Percentiles rank a stretch among this genome's conserved stretches.
Conservation (phyloP, 2,113 vertebrate species). For the pig (Sus scrofa) region DNA sequence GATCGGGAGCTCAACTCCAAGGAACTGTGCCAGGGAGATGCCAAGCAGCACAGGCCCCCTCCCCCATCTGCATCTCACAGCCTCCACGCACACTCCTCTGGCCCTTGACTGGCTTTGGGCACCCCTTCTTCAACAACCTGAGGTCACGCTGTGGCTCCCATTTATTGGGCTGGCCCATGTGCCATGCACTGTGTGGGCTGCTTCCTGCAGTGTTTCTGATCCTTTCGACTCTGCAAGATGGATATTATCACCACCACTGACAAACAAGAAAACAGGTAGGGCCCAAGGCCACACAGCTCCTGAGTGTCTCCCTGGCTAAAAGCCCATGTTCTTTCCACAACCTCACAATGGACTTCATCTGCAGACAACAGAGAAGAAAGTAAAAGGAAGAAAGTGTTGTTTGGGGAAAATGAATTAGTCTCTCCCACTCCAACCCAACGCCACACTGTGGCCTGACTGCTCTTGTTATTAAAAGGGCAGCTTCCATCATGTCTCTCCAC, state of each 20-base stretch:
- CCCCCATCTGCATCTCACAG: rapidly evolving
- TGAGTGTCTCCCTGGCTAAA: background rate
- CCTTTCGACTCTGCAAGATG: background rate
- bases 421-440: background rate
- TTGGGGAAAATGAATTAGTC: constrained; percentile 15
- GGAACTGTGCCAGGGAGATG: background rate
- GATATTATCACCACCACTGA: background rate
- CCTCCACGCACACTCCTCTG: background rate
- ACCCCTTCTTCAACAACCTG: background rate
- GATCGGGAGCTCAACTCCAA: background rate
- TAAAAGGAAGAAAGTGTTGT: constrained; percentile 35
- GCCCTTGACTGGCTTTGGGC: background rate
- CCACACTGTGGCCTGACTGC: background rate
- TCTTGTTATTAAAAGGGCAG: background rate
- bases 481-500: constrained; percentile 16
- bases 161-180: rapidly evolving
- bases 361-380: constrained; percentile 1
- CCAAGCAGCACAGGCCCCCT: background rate
- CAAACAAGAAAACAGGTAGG: constrained; percentile 51
- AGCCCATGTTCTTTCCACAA: background rate
- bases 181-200: background rate
- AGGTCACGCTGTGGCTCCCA: background rate
- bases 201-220: background rate
- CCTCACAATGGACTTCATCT: constrained; percentile 30
- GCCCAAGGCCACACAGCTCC: constrained; percentile 37